Base-by-base conservation (phyloP, 2,113 vertebrate species). In the Megaceryle maxima region DNA sequence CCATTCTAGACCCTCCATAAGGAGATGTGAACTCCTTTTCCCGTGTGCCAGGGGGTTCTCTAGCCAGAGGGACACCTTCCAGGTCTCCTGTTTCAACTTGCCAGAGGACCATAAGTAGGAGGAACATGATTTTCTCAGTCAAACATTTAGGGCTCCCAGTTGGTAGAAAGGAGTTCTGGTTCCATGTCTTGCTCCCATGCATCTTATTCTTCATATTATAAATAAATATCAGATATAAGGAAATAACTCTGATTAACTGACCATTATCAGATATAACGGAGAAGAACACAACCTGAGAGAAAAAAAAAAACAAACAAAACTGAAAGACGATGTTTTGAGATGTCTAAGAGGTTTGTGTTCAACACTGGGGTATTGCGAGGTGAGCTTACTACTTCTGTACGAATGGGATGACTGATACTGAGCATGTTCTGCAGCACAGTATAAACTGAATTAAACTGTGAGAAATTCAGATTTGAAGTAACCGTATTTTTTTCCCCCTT, bases 201-300 rank as follows among this genome's bases (percentile, higher is more conserved):
- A 16, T 39, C 28, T 70, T 79, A 13, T 20, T 64, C 31, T 78
- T 83, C 53, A 33, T 31, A 22, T 5, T 50, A 46, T 37, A 85
- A 88, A 73, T 43, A 77, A 13, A 17, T 69, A 35, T 28, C 74
- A 33, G 67, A 28, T 70, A 43, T 11, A 64, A 4, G 16, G 55
- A 83, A 69, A 77, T 44, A 77, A 62, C 6, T 70, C 20, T 33
- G 24, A 89, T 83, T 83, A 88, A 83, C 26, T 62, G 46, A 43
- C 9, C 0, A 0, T 72, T 78, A 29, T 59, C 43, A 75, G 51
- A 59, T 3, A 9, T 41, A 64, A 87, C 18, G 75, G 20, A 13
- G 33, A 80, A 83, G 9, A 46, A 67, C 8, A 78, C 1, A 64
- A 55, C 3, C 10, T 9, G 24, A 76, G 12, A 87, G 13, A 3